Evolutionary conservation across 30 jellyfish, hydroid and myxozoan species (phyloP).

Genomic region (Aurelia aurita): DNA sequence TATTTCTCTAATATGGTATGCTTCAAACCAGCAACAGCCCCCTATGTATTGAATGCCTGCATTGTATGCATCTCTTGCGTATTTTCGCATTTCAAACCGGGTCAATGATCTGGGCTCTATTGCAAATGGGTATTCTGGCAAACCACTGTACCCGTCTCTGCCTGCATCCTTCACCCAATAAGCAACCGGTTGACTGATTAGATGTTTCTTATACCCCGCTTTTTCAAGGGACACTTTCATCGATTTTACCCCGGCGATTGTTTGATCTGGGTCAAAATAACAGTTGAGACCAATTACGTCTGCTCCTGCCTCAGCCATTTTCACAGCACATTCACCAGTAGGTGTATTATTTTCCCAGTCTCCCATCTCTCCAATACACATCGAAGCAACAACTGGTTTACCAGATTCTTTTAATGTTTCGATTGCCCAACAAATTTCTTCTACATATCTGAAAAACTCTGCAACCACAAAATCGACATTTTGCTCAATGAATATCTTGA

Average conservation of each 20-base stretch:
- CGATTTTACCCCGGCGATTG: slow-evolving; percentile 33
- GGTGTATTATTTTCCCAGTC: slow-evolving; percentile 28
- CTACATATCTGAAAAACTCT: slow-evolving; percentile 69
- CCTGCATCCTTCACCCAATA: slow-evolving; percentile 80
- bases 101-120: slow-evolving; percentile 8
- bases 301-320: slow-evolving; percentile 86
- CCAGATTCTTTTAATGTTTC: slow-evolving; percentile 55
- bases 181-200: slow-evolving; percentile 72
- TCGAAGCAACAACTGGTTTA: slow-evolving; percentile 67
- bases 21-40: slow-evolving; percentile 51
- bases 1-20: slow-evolving; percentile 64
- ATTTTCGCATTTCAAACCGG: slow-evolving; percentile 49
- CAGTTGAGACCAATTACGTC: slow-evolving; percentile 82
- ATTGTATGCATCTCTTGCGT: slow-evolving; percentile 59
- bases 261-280: slow-evolving; percentile 66
- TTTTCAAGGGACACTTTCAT: slow-evolving; percentile 64
- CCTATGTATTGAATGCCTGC: slow-evolving; percentile 60
- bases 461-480: slow-evolving; percentile 77
- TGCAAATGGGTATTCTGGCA: slow-evolving; percentile 72
- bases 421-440: slow-evolving; percentile 79
- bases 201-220: slow-evolving; percentile 70
- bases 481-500: slow-evolving; percentile 20
- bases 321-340: slow-evolving; percentile 73
- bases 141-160: slow-evolving; percentile 50
- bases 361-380: slow-evolving; percentile 79